Evolutionary conservation across 2,113 vertebrate species (phyloP), one percentile per base, ranked within the genome.

Genomic region (Euleptes europaea): DNA sequence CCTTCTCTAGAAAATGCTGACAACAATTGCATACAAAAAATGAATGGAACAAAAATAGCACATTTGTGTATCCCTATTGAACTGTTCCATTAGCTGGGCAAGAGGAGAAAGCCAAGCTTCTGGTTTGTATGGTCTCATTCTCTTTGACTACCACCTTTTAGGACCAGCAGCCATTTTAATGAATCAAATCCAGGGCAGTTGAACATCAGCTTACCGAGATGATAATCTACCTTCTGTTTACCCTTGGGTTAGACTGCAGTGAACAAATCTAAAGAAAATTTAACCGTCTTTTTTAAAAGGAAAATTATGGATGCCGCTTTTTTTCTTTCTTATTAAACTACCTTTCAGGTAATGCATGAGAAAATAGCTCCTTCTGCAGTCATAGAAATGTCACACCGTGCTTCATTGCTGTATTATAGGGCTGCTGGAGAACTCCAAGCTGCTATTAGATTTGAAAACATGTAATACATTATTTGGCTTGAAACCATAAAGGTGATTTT

Each of bases 401-500:
- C 86, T 67, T 38, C 67, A 84, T 79, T 70, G 87, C 9, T 1
- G 2, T 17, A 40, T 88, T 92, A 63, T 65, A 86, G 81, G 90
- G 70, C 87, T 87, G 72, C 75, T 63, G 83, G 88, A 35, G 80
- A 90, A 85, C 67, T 35, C 89, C 23, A 23, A 0, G 2, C 89
- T 54, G 38, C 84, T 83, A 78, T 78, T 63, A 88, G 79, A 76
- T 54, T 51, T 66, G 83, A 73, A 89, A 91, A 84, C 13, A n/a
- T 80, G 69, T 72, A 83, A 83, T 60, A 49, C 73, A 1, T 86
- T 88, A 92, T 91, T 94, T 90, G 90, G 87, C 91, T 95, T 88
- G 91, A 91, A 94, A 92, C 95, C 91, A 90, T 92, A 93, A 94
- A 92, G 92, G 89, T 92, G 89, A 89, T 88, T 94, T 94, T 94